Evolutionary conservation across 2,797 vertebrate species (phyloP).

Genomic region (Pteropus rufus): DNA sequence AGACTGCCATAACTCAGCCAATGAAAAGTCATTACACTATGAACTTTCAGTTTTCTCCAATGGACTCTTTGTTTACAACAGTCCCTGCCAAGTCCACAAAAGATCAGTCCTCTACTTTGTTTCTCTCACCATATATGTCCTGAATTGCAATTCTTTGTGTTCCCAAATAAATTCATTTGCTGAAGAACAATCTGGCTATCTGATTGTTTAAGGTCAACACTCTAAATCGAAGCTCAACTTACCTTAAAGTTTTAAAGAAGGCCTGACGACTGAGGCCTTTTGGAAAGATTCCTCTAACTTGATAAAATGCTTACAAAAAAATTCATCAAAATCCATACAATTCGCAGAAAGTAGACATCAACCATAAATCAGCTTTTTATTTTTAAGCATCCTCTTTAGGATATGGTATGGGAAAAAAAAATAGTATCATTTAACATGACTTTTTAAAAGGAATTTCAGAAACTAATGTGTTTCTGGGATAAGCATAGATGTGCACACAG

Average conservation of each 20-base stretch:
- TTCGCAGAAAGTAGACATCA: not conserved
- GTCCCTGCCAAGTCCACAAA: not conserved
- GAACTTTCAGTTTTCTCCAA: not conserved
- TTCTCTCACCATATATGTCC: not conserved
- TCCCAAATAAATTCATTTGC: not conserved
- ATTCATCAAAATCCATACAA: not conserved
- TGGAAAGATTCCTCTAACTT: not conserved
- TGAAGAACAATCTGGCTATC: not conserved
- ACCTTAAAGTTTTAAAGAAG: not conserved
- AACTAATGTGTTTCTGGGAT: not conserved
- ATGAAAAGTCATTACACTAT: not conserved
- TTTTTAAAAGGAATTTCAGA: constrained; percentile 18
- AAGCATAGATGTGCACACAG: not conserved
- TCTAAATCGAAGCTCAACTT: not conserved
- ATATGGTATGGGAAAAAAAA: not conserved
- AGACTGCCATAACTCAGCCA: not conserved
- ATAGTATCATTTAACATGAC: not conserved
- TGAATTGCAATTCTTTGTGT: not conserved
- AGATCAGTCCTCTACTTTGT: not conserved
- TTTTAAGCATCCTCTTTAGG: not conserved
- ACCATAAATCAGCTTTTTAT: not conserved
- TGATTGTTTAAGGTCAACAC: not conserved
- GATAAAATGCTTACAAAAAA: not conserved
- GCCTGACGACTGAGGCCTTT: not conserved
- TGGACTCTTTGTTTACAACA: not conserved